Evolutionary conservation across 2,888 invertebrate species (phyloP).

Genomic region (Phortica magna): DNA sequence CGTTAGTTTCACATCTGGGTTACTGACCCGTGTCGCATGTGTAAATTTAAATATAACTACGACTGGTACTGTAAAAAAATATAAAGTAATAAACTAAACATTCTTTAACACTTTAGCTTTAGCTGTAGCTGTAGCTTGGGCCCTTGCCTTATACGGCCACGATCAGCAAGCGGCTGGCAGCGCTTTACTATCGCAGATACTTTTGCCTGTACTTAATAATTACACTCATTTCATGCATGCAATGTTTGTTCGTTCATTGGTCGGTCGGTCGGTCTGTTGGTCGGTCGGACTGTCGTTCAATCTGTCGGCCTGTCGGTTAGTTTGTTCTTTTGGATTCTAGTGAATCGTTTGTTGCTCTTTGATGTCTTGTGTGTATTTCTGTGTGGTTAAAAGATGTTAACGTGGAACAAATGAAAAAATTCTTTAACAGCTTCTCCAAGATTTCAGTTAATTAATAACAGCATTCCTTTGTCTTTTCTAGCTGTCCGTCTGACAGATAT

Average conservation of each 20-base stretch:
- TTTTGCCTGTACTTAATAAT: constrained; percentile 65
- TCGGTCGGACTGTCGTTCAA: too few species aligned
- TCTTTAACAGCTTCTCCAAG: constrained; percentile 58
- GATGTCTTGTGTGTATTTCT: constrained; percentile 16
- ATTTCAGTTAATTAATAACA: constrained; percentile 32
- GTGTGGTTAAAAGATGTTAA: constrained; percentile 53
- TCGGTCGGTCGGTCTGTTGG: background rate
- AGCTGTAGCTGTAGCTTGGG: background rate
- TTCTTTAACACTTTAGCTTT: background rate
- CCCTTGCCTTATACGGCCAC: background rate
- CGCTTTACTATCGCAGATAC: background rate
- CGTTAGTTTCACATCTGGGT: constrained; percentile 71
- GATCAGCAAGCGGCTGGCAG: constrained; percentile 10
- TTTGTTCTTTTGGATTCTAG: constrained; percentile 52
- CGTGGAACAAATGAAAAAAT: constrained; percentile 66
- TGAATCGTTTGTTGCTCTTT: constrained; percentile 47
- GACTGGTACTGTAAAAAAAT: constrained; percentile 52
- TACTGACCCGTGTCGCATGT: constrained; percentile 72
- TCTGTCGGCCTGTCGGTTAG: too few species aligned
- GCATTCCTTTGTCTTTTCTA: constrained; percentile 20
- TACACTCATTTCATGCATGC: constrained; percentile 72
- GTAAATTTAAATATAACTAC: constrained; percentile 72
- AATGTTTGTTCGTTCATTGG: constrained; percentile 50
- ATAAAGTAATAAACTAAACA: constrained; percentile 23
- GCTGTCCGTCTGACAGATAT: too few species aligned